Conservation (phyloP, 2,113 vertebrate species). For the Brienomyrus brachyistius region DNA sequence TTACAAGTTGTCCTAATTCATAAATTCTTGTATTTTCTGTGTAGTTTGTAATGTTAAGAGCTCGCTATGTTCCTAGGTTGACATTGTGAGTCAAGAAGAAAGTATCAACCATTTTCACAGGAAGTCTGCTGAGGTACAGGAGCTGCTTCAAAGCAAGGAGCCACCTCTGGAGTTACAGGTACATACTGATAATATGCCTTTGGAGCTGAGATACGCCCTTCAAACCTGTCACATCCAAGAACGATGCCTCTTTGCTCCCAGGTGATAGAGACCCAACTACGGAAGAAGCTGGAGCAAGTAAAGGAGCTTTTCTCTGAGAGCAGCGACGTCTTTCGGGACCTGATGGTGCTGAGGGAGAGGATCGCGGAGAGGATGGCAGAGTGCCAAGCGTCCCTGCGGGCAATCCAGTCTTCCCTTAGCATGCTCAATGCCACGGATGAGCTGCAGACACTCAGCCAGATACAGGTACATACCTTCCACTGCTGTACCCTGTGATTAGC, state of each 20-base stretch:
- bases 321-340: constrained; percentile 59
- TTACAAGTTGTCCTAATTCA: neutral
- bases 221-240: neutral
- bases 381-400: constrained; percentile 44
- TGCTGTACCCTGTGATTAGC: neutral
- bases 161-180: constrained; percentile 87
- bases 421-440: constrained; percentile 28
- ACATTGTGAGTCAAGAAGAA: constrained; percentile 69
- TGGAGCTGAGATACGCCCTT: neutral
- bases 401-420: constrained; percentile 43
- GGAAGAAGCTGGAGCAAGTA: constrained; percentile 62
- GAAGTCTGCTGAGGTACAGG: constrained; percentile 75
- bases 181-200: neutral
- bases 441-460: constrained; percentile 31
- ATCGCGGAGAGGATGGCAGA: constrained; percentile 49
- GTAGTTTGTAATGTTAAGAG: neutral
- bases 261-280: constrained; percentile 62
- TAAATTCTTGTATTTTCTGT: neutral
- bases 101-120: constrained; percentile 71
- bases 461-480: constrained; percentile 45
- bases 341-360: constrained; percentile 54
- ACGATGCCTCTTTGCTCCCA: constrained; percentile 4
- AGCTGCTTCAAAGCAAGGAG: constrained; percentile 77
- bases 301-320: constrained; percentile 60
- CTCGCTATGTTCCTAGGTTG: constrained; percentile 55